These are phyloP conservation scores for pig (Sus scrofa) DNA, from an alignment of 2,113 vertebrate species.

Conservation along the genomic window T2T-Sscrofa CM000817.6:17780001-17780500, in stretches of 20 bases:
- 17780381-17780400: constrained; percentile 82
- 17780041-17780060: neutral
- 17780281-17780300: constrained; percentile 87
- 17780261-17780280: constrained; percentile 83
- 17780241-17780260: constrained; percentile 80
- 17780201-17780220: constrained; percentile 57
- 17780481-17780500: constrained; percentile 82
- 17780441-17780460: constrained; percentile 82
- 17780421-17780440: constrained; percentile 72
- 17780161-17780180: constrained; percentile 76
- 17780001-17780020: constrained; percentile 2
- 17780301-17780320: constrained; percentile 87
- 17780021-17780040: neutral
- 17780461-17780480: constrained; percentile 80
- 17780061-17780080: too few species aligned
- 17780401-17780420: constrained; percentile 86
- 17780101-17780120: neutral
- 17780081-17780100: neutral
- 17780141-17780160: constrained; percentile 46
- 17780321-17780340: constrained; percentile 83
- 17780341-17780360: constrained; percentile 83
- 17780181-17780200: constrained; percentile 75
- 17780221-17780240: constrained; percentile 74
- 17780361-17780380: constrained; percentile 85
- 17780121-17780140: neutral